Evolutionary conservation across 2,797 vertebrate species (phyloP).

Genomic region (Dendrocincla fuliginosa): DNA sequence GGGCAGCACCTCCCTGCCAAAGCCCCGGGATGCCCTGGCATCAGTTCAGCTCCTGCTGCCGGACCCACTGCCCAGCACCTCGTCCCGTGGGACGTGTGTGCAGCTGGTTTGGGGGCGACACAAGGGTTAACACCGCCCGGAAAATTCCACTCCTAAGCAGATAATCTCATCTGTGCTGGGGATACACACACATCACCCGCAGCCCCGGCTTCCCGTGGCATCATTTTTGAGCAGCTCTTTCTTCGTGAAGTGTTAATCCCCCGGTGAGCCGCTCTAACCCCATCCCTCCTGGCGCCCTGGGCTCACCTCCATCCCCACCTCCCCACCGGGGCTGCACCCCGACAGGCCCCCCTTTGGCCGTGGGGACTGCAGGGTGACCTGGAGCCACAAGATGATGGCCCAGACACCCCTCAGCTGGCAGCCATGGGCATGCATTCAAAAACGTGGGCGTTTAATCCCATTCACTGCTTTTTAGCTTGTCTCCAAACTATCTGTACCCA

Average conservation of each 20-base stretch:
- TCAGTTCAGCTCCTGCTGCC: neutral
- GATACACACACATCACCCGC: neutral
- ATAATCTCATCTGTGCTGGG: slow-evolving; percentile 57
- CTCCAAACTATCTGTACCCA: neutral
- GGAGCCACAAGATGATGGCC: neutral
- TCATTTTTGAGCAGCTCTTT: slow-evolving; percentile 45
- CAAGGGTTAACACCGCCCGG: slow-evolving; percentile 42
- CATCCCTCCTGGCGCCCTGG: neutral
- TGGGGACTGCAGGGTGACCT: neutral
- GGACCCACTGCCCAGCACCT: neutral
- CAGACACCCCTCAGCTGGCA: neutral
- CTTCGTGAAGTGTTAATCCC: slow-evolving; percentile 34
- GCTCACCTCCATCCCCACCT: neutral
- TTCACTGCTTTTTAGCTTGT: neutral
- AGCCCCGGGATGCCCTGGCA: accelerated
- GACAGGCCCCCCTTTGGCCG: neutral
- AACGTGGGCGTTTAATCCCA: neutral
- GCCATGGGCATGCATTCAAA: accelerated
- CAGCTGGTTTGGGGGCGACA: neutral
- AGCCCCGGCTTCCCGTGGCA: slow-evolving; percentile 30
- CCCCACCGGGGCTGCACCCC: neutral
- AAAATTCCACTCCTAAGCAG: slow-evolving; percentile 63
- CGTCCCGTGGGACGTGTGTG: accelerated
- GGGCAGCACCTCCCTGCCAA: neutral
- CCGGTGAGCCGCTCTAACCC: neutral